A percentile compares a stretch with the other conserved stretches of the same genome.
phyloP scores from a whole-genome alignment of 2,797 vertebrate genomes.

The Parambassis ranga region DNA sequence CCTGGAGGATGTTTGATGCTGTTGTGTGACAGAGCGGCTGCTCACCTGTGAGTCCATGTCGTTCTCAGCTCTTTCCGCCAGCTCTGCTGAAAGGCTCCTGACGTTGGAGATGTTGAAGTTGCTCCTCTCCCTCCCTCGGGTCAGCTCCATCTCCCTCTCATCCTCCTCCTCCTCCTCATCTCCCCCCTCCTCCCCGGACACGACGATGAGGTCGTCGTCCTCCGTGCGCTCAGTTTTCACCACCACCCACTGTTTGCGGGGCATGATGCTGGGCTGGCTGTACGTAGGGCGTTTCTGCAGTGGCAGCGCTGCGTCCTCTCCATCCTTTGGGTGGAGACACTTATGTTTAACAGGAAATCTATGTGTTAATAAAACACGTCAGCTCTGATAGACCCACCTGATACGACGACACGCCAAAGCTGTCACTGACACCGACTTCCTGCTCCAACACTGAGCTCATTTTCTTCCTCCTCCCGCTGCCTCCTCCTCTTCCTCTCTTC shows the following conservation, averaged over 20 bases:
- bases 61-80: slow-evolving; percentile 52
- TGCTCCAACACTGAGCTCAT: slow-evolving; percentile 67
- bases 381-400: slow-evolving; percentile 64
- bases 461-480: slow-evolving; percentile 75
- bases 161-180: slow-evolving; percentile 79
- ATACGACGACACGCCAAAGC: slow-evolving; percentile 83
- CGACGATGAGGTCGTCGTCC: slow-evolving; percentile 82
- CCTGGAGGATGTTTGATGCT: not conserved
- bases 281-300: slow-evolving; percentile 78
- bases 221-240: slow-evolving; percentile 83
- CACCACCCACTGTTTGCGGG: slow-evolving; percentile 91
- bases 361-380: not conserved
- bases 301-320: slow-evolving; percentile 53
- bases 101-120: slow-evolving; percentile 88
- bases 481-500: slow-evolving; percentile 69
- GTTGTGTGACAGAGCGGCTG: not conserved
- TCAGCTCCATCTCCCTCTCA: slow-evolving; percentile 68
- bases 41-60: slow-evolving; percentile 85
- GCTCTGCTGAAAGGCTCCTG: slow-evolving; percentile 82
- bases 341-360: accelerated
- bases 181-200: slow-evolving; percentile 81
- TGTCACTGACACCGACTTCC: slow-evolving; percentile 82
- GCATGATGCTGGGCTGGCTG: slow-evolving; percentile 86
- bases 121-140: slow-evolving; percentile 69
- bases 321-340: slow-evolving; percentile 52